Conservation (phyloP, 2,797 vertebrate genomes). For the Parauchenoglanis punctatus region DNA sequence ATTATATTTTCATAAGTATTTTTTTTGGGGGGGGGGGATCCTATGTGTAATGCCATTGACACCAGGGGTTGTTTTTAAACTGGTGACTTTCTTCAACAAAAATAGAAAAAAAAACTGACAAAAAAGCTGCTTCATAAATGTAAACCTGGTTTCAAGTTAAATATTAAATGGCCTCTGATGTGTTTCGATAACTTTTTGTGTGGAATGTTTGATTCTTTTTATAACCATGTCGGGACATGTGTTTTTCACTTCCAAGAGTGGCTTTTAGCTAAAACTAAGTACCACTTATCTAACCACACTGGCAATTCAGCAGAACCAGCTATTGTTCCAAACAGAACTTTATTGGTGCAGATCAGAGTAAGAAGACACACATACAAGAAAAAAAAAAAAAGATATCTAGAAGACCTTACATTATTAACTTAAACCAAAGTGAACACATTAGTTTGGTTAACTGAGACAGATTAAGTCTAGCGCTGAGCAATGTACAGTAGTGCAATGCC, state of each 20-base stretch:
- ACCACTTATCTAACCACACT: conserved; percentile 5
- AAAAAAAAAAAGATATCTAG: conserved; percentile 5
- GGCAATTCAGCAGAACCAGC: conserved; percentile 8
- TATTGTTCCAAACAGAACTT: conserved; percentile 56
- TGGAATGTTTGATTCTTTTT: conserved; percentile 12
- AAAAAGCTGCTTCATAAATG: conserved; percentile 91
- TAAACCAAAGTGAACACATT: conserved; percentile 29
- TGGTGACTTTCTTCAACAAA: conserved; percentile 81
- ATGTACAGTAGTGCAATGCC: conserved; percentile 6
- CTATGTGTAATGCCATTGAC: conserved; percentile 85
- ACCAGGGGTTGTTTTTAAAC: conserved; percentile 81
- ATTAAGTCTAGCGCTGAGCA: conserved; percentile 18
- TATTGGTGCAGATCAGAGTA: conserved; percentile 51
- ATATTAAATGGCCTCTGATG: conserved; percentile 80
- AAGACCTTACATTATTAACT: conserved; percentile 22
- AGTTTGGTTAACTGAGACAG: conserved; percentile 40
- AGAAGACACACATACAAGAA: conserved; percentile 36
- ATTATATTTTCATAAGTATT: conserved; percentile 99
- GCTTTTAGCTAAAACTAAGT: not conserved
- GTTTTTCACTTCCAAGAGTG: conserved; percentile 1
- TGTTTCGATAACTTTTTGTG: conserved; percentile 49
- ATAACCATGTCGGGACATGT: not conserved
- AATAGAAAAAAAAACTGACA: conserved; percentile 32
- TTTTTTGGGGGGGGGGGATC: conserved; percentile 74
- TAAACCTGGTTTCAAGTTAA: conserved; percentile 90